phyloP scores from a whole-genome alignment of 2,888 invertebrate species.

The Blomia tropicalis region DNA sequence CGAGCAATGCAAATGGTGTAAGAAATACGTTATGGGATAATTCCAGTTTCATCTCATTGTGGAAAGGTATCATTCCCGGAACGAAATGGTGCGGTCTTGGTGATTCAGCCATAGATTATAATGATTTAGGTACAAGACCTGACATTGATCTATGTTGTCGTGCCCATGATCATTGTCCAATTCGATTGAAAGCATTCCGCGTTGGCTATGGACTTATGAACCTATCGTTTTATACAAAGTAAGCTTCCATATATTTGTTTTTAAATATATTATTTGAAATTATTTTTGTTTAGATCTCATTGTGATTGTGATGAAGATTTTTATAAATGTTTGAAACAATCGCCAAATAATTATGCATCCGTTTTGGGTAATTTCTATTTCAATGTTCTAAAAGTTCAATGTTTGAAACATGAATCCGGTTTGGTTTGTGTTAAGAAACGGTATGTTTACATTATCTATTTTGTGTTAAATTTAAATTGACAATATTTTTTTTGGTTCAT shows the following conservation, averaged over 20 bases:
- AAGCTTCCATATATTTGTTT: slow-evolving; percentile 20
- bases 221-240: slow-evolving; percentile 30
- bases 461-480: too few species aligned
- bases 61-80: slow-evolving; percentile 22
- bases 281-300: slow-evolving; percentile 26
- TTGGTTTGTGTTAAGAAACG: not conserved
- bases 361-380: slow-evolving; percentile 30
- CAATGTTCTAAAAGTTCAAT: slow-evolving; percentile 28
- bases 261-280: not conserved
- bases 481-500: too few species aligned
- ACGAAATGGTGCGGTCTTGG: slow-evolving; percentile 29
- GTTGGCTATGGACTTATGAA: slow-evolving; percentile 29
- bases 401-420: slow-evolving; percentile 25
- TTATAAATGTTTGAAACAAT: slow-evolving; percentile 26
- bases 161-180: slow-evolving; percentile 30
- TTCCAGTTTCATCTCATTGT: slow-evolving; percentile 9
- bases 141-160: slow-evolving; percentile 29
- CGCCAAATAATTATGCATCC: slow-evolving; percentile 26
- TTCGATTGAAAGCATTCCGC: slow-evolving; percentile 28
- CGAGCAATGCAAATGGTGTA: not conserved
- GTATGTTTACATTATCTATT: not conserved
- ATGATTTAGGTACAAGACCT: slow-evolving; percentile 27
- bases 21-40: not conserved
- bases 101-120: slow-evolving; percentile 26
- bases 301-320: slow-evolving; percentile 30